Evolutionary conservation across 1,140 invertebrate genomes (phyloP).

Genomic region (Achatina immaculata): DNA sequence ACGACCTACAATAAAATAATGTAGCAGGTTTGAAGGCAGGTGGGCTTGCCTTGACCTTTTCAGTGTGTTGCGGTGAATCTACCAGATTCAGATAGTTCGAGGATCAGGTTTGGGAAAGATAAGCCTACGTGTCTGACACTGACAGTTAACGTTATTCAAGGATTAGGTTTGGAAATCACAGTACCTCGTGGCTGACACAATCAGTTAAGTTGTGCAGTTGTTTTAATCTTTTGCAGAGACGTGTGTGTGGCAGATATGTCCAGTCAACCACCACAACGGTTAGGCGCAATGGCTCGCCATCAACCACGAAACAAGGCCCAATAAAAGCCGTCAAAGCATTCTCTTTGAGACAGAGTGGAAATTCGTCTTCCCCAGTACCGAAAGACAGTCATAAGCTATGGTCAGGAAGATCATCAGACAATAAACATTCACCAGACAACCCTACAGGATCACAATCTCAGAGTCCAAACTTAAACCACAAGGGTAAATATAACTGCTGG

Average conservation of each 20-base stretch:
- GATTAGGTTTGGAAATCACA: too few relatives aligned
- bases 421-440: slow-evolving; percentile 53
- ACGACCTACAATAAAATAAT: not conserved
- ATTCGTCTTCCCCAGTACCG: slow-evolving; percentile 45
- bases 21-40: not conserved
- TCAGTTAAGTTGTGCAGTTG: too few relatives aligned
- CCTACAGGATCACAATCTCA: slow-evolving; percentile 35
- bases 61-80: not conserved
- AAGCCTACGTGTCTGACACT: too few relatives aligned
- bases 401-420: slow-evolving; percentile 50
- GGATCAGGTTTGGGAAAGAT: too few relatives aligned
- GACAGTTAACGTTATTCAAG: too few relatives aligned
- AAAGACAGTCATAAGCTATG: slow-evolving; percentile 40
- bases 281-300: slow-evolving; percentile 55
- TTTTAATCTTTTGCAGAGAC: too few relatives aligned
- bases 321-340: slow-evolving; percentile 60
- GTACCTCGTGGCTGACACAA: too few relatives aligned
- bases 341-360: slow-evolving; percentile 49
- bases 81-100: too few relatives aligned
- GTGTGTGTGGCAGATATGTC: slow-evolving; percentile 4
- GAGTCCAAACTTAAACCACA: slow-evolving; percentile 15
- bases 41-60: not conserved
- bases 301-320: slow-evolving; percentile 53
- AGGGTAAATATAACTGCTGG: not conserved
- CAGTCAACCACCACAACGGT: slow-evolving; percentile 47